Base-by-base conservation (phyloP, 2,113 vertebrate species). In the Phaethornis superciliosus region DNA sequence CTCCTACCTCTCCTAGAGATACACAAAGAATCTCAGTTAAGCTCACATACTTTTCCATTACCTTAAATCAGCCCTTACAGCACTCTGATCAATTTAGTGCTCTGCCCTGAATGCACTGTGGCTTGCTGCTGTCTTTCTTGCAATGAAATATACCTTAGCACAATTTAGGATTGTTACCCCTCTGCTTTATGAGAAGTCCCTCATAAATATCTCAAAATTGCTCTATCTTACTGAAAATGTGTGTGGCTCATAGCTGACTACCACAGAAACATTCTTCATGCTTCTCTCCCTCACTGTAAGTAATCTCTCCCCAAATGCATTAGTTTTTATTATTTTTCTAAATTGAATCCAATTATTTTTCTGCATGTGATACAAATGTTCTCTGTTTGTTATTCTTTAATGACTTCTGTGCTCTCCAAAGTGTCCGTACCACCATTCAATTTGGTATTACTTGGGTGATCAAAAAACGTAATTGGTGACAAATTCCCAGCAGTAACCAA, bases 261-360 rank as follows among this genome's bases (percentile, higher is more conserved):
- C n/a, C 44, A 90, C 26, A 76, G 52, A 82, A 93, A 62, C 6
- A 14, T 20, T 86, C 54, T 32, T 67, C 4, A 2, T 0, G 0
- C 85, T 94, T 90, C 54, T 58, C 56, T 94, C 90, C 76, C 82
- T 91, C 81, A 74, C 4, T 59, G 85, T 88, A 91, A 81, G 52
- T 88, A 93, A 67, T 89, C 30, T 68, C 60, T 91, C 91, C 82
- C 93, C 82, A 92, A 79, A 94, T 28, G 75, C 54, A 94, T 93
- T 94, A 74, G 37, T 47, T 89, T 95, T 95, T 95, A 95, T 95
- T 93, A 85, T 93, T 96, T 92, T 96, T 68, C 87, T 85, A 88
- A 95, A 95, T 94, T 85, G 85, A 81, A 95, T 70, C 71, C 63
- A 71, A 81, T 91, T 71, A 63, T 94, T 94, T 90, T 92, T 71